Base-by-base conservation (phyloP, 2,888 invertebrate species). In the Tetranychus piercei region DNA sequence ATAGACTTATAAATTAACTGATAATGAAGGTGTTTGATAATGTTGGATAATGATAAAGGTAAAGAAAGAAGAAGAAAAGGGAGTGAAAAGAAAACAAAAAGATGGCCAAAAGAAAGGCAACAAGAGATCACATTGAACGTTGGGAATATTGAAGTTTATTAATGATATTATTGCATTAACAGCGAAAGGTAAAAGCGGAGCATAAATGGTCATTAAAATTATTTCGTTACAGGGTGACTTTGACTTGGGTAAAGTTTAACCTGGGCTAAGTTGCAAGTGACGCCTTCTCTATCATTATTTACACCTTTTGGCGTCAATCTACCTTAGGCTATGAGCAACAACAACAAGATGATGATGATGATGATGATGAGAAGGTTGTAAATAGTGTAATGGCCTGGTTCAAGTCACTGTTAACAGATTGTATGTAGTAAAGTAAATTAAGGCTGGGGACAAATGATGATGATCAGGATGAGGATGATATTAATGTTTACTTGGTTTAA, bases 261-360 rank as follows among this genome's bases (percentile, higher is more conserved):
- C 34, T 34, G 34, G 34, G 34, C 34, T 34, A 4, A 34, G 34
- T 34, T 34, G 55, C 9, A 55, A 55, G 55, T 55, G 55, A 55
- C 55, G 55, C 55, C 55, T 55, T 55, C 55, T 55, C 55, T 55
- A 55, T 55, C 55, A 55, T 55, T 55, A 55, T 55, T 55, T 55
- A 55, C 55, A 55, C 55, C 55, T 55, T 55, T 55, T 55, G 55
- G 55, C 55, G 55, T 55, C 55, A 55, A 55, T 55, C 55, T 55
- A 55, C 55, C 55, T 55, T 1, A 55, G 55, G 55, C 55, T 55
- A 55, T 55, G 55, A 55, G 15, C 9, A 15, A 55, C 15, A 15
- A 55, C 15, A 15, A 55, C 11, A 55, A 15, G 55, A 55, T 55
- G 55, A 11, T 8, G 45, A 45, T 45, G 45, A 55, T 15, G 55